These are phyloP conservation scores for Nasonia longicornis DNA, from an alignment of 1,140 invertebrate species.

Conservation along the genomic window DNA sequence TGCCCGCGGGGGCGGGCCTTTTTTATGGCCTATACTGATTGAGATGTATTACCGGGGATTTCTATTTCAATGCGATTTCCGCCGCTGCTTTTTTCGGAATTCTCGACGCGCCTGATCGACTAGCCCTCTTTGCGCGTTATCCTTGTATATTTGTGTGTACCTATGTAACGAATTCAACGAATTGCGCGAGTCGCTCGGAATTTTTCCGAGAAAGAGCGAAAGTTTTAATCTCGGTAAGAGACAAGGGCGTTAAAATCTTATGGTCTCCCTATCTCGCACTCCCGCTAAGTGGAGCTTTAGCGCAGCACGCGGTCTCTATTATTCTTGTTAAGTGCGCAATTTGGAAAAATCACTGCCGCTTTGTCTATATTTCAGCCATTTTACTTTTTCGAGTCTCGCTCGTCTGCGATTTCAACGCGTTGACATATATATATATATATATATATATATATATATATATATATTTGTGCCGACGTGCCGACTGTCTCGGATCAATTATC, in stretches of 20 bases:
- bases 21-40: neutral
- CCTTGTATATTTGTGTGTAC: neutral
- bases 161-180: neutral
- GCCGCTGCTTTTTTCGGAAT: neutral
- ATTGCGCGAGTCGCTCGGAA: neutral
- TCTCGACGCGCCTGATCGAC: neutral
- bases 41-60: neutral
- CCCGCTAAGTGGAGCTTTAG: conserved; percentile 14
- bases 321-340: neutral
- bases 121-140: neutral
- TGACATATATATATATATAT: too few relatives aligned
- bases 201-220: neutral
- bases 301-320: neutral
- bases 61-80: neutral
- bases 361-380: neutral
- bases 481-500: neutral
- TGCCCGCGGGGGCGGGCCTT: neutral
- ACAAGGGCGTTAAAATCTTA: conserved; percentile 15
- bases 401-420: neutral
- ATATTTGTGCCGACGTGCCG: too few relatives aligned
- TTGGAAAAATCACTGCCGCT: conserved; percentile 1
- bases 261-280: neutral
- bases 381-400: neutral
- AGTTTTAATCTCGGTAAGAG: conserved; percentile 26
- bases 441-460: neutral